phyloP scores from a whole-genome alignment of 2,113 vertebrate genomes.

The Salvator merianae region DNA sequence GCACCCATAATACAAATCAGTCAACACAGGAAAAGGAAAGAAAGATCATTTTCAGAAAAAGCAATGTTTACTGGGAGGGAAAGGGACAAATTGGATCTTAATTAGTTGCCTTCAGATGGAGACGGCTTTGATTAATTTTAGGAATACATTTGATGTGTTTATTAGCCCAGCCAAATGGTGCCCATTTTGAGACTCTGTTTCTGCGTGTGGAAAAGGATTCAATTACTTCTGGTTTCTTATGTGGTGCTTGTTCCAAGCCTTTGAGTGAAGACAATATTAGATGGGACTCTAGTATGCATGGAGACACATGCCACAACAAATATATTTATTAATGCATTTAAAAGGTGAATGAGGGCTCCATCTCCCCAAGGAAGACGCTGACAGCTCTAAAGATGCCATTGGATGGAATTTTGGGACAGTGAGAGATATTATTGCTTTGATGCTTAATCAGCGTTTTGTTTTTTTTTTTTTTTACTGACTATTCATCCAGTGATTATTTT shows the following conservation, averaged over 20 bases:
- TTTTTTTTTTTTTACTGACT: too few species aligned
- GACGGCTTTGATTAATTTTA: slow-evolving; percentile 56
- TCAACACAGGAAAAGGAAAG: slow-evolving; percentile 48
- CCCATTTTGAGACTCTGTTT: slow-evolving; percentile 32
- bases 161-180: slow-evolving; percentile 35
- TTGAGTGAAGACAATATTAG: neutral
- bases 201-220: neutral
- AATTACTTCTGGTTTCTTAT: neutral
- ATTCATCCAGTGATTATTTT: too few species aligned
- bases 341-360: too few species aligned
- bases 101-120: slow-evolving; percentile 58
- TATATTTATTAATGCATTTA: neutral
- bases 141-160: slow-evolving; percentile 8
- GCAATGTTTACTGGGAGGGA: slow-evolving; percentile 66
- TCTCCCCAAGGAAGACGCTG: too few species aligned
- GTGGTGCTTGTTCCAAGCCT: neutral
- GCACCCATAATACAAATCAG: slow-evolving; percentile 56
- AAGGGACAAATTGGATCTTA: slow-evolving; percentile 56
- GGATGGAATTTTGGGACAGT: too few species aligned
- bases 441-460: too few species aligned
- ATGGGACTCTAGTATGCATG: neutral
- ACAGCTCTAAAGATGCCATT: too few species aligned
- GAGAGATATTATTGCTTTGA: too few species aligned
- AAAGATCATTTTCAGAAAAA: slow-evolving; percentile 33
- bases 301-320: neutral